phyloP scores from a whole-genome alignment of 2,797 vertebrate genomes.

The Chaetodon trifasciatus region DNA sequence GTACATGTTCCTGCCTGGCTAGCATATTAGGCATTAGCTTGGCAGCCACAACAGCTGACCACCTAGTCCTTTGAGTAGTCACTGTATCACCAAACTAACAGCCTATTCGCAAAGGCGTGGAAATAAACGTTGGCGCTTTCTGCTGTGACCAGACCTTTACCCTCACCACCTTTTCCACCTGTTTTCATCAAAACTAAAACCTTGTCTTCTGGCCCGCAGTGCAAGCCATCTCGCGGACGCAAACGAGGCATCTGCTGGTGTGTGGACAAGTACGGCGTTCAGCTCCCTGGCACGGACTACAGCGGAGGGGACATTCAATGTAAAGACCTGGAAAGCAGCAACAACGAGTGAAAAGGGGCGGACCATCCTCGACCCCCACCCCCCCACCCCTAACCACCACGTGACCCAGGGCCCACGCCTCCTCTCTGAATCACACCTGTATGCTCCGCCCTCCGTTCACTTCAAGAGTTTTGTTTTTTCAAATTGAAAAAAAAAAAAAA shows the following conservation, averaged over 20 bases:
- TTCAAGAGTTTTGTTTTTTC: constrained; percentile 84
- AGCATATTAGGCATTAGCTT: background rate
- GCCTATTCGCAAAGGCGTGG: background rate
- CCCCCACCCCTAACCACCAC: constrained; percentile 72
- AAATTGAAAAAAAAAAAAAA: constrained; percentile 62
- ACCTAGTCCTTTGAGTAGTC: background rate
- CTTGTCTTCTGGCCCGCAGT: constrained; percentile 81
- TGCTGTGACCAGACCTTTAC: background rate
- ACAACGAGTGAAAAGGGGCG: constrained; percentile 90
- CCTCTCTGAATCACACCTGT: constrained; percentile 84
- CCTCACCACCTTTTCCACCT: background rate
- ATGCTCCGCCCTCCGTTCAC: constrained; percentile 88
- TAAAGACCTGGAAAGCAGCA: constrained; percentile 95
- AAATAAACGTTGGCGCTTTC: background rate
- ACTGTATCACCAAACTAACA: background rate
- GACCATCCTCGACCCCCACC: constrained; percentile 41
- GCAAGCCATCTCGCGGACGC: constrained; percentile 96
- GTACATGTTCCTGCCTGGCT: background rate
- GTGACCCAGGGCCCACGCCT: constrained; percentile 87
- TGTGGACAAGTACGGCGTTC: constrained; percentile 97
- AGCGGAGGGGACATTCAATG: constrained; percentile 95
- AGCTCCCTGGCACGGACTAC: constrained; percentile 95
- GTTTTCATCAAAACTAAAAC: background rate
- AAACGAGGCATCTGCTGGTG: constrained; percentile 99
- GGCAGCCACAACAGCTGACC: background rate